Evolutionary conservation across 64 coral and sea anemone species (phyloP).

Genomic region (Pocillopora verrucosa): DNA sequence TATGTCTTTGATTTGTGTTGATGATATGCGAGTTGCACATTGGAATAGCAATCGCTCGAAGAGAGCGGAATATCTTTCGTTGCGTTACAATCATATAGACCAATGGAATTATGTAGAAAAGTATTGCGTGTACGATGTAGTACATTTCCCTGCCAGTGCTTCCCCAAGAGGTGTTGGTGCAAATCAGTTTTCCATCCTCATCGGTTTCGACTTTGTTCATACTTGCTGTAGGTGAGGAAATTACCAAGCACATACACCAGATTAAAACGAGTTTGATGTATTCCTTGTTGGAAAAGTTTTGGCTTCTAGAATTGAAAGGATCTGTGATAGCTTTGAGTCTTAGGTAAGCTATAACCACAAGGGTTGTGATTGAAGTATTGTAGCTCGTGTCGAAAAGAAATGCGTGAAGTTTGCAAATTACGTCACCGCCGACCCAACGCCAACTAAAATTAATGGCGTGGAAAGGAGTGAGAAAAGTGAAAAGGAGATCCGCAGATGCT

Average conservation of each 20-base stretch:
- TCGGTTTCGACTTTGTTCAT: not conserved
- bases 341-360: constrained; percentile 24
- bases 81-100: constrained; percentile 25
- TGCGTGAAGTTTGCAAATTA: constrained; percentile 45
- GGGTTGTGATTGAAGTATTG: constrained; percentile 38
- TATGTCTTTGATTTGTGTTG: not conserved
- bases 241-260: not conserved
- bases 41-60: not conserved
- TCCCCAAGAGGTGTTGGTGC: constrained; percentile 22
- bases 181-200: not conserved
- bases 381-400: constrained; percentile 54
- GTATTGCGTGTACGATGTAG: constrained; percentile 9
- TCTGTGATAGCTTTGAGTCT: constrained; percentile 7
- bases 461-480: constrained; percentile 43
- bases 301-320: not conserved
- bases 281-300: not conserved
- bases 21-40: constrained; percentile 15
- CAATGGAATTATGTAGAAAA: constrained; percentile 1
- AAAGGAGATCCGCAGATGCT: constrained; percentile 49
- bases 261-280: not conserved
- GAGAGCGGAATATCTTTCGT: not conserved
- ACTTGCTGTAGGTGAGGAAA: not conserved
- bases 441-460: constrained; percentile 4
- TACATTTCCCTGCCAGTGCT: constrained; percentile 12
- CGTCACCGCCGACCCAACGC: constrained; percentile 38